Evolutionary conservation across 2,113 vertebrate species (phyloP).

Genomic region (Rousettus leschenaultii): DNA sequence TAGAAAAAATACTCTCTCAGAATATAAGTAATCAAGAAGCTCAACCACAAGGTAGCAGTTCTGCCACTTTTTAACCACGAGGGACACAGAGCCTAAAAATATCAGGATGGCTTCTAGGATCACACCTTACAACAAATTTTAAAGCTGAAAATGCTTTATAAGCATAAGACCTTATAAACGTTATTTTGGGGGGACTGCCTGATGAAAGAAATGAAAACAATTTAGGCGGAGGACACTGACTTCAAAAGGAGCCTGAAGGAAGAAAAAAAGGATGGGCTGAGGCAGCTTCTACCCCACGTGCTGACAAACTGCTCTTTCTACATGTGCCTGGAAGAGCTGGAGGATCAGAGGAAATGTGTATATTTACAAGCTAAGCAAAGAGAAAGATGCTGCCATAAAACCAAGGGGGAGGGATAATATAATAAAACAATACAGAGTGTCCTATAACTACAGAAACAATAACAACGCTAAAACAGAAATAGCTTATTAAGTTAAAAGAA

Average conservation of each 20-base stretch:
- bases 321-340: background rate
- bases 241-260: background rate
- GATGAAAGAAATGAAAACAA: conserved; percentile 23
- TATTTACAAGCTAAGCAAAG: conserved; percentile 70
- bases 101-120: background rate
- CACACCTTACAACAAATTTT: conserved; percentile 45
- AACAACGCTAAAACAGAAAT: conserved; percentile 74
- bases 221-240: background rate
- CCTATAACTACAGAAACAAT: conserved; percentile 61
- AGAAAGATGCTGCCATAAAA: conserved; percentile 69
- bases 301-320: conserved; percentile 26
- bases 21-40: background rate
- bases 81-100: background rate
- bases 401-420: conserved; percentile 39
- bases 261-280: no score
- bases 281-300: background rate
- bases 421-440: conserved; percentile 75
- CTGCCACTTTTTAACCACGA: background rate
- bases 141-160: conserved; percentile 45
- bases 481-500: conserved; percentile 78
- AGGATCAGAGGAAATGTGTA: conserved; percentile 36
- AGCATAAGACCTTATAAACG: background rate
- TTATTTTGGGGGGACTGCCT: background rate
- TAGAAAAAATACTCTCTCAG: conserved; percentile 26
- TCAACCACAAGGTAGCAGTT: background rate